Evolutionary conservation across 2,113 vertebrate species (phyloP).

Genomic region (Erythrocercus mccallii): DNA sequence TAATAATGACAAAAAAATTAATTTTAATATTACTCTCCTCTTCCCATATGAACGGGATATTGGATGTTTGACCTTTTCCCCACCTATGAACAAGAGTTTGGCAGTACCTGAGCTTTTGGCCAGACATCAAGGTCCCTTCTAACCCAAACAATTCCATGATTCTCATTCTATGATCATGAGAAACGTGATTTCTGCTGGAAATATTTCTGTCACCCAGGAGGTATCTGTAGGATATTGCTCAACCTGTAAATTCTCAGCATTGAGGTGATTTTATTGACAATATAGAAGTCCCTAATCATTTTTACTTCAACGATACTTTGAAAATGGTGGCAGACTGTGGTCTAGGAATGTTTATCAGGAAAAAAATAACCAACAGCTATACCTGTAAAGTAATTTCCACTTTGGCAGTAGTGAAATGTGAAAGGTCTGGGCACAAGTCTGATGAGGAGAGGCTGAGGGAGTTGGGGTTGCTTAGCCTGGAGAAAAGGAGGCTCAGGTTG

Average conservation of each 20-base stretch:
- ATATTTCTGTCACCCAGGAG: background rate
- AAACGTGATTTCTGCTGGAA: background rate
- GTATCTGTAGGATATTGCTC: background rate
- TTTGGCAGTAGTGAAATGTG: background rate
- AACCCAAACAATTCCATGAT: background rate
- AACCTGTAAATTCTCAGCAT: background rate
- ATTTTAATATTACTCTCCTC: background rate
- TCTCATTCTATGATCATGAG: background rate
- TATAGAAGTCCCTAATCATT: background rate
- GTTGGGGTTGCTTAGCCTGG: background rate
- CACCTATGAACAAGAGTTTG: background rate
- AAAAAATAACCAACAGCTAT: background rate
- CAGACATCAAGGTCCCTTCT: background rate
- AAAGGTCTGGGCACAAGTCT: background rate
- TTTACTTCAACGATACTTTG: background rate
- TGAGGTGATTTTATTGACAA: background rate
- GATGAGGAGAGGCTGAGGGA: background rate
- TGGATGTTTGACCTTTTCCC: background rate
- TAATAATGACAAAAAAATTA: background rate
- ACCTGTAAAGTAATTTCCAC: background rate
- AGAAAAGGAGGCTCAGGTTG: background rate
- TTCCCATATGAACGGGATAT: background rate
- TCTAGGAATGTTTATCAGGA: too few species aligned
- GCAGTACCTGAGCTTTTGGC: background rate
- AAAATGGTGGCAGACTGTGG: background rate